These are phyloP conservation scores for Temnopleurus reevesii DNA, from an alignment of 53 echinoderm and acorn worm genomes.

Conservation along the genomic window DNA sequence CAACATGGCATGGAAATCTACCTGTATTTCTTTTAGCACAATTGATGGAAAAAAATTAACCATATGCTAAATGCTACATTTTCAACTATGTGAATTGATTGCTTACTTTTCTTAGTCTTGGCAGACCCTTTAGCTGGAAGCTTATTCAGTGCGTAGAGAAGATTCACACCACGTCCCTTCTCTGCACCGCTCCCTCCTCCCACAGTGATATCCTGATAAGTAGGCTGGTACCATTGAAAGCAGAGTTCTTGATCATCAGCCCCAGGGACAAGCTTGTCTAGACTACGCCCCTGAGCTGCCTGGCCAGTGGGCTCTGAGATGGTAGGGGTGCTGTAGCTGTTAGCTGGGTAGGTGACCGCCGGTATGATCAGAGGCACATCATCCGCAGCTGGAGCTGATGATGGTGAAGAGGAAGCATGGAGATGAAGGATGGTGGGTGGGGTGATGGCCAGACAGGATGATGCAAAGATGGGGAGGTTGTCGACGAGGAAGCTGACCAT, in stretches of 20 bases:
- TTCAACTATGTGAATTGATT: too few relatives aligned
- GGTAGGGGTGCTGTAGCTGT: constrained; percentile 41
- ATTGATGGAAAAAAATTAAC: too few relatives aligned
- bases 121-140: constrained; percentile 45
- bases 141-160: constrained; percentile 71
- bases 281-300: constrained; percentile 6
- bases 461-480: constrained; percentile 71
- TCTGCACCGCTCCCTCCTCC: not conserved
- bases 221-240: constrained; percentile 96
- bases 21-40: too few relatives aligned
- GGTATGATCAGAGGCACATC: constrained; percentile 56
- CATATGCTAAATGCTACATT: too few relatives aligned
- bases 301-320: constrained; percentile 36
- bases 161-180: constrained; percentile 52
- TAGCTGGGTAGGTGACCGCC: constrained; percentile 65
- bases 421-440: constrained; percentile 74
- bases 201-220: constrained; percentile 59
- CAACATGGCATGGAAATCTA: too few relatives aligned
- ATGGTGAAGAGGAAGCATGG: constrained; percentile 27
- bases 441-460: constrained; percentile 68
- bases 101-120: constrained; percentile 21
- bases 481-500: constrained; percentile 71
- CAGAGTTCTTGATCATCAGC: constrained; percentile 76
- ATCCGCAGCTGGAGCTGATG: constrained; percentile 48
- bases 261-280: constrained; percentile 57